Base-by-base conservation (phyloP, 2,888 invertebrate genomes). In the Cantharis rustica region DNA sequence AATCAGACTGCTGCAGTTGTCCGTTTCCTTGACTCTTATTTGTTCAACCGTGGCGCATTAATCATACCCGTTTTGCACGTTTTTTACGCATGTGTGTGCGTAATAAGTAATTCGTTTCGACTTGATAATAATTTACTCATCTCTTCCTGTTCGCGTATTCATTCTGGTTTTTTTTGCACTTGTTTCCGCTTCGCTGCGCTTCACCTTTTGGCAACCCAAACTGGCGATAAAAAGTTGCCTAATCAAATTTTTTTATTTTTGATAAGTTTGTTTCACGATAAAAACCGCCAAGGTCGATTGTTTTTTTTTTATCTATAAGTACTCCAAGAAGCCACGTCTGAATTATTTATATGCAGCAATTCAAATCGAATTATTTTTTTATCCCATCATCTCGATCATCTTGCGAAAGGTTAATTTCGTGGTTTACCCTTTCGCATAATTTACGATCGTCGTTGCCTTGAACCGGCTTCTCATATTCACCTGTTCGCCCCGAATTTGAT, bases 1-100 rank as follows among this genome's bases (percentile, higher is more conserved):
- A 83, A 81, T 84, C 83, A 82, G 82, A 82, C 79, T 71, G 64
- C 79, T 81, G 82, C 83, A 81, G 81, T 82, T 80, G 82, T 81
- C 80, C 80, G 80, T 81, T 82, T 83, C 83, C 82, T 81, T 81
- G 81, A 80, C 81, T 81, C 79, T 77, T 4, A 80, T 81, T 82
- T 79, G 79, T 77, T 75, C 79, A 75, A 74, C 79, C 80, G 79
- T 80, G 82, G 73, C 75, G 72, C 70, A 73, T 79, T 75, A 78
- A 78, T 78, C 77, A 75, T 77, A 68, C 68, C 71, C 68, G 73
- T 74, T 77, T 72, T 76, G 76, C 76, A 26, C 69, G 63, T 76
- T 76, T 70, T 70, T 69, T 72, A 16, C 16, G 64, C 61, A 17
- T 61, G 27, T 63, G 15, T 47, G 47, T 47, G 47, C 47, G 47